Evolutionary conservation across 2,888 invertebrate species (phyloP).

Genomic region (Junonia oenone): DNA sequence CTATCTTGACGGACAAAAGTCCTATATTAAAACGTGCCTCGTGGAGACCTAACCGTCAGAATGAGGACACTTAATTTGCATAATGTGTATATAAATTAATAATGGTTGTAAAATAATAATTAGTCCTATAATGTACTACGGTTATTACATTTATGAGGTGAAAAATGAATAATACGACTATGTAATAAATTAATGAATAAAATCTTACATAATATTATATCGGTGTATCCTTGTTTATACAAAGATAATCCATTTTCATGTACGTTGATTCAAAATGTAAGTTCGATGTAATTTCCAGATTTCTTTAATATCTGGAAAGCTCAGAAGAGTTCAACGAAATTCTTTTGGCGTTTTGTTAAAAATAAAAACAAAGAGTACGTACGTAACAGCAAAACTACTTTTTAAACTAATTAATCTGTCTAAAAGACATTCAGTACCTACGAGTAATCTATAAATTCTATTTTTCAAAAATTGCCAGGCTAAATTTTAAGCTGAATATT

Average conservation of each 20-base stretch:
- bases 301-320: too few species aligned
- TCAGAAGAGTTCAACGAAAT: too few species aligned
- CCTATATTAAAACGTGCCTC: too few species aligned
- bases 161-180: background rate
- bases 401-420: constrained; percentile 3
- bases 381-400: constrained; percentile 9
- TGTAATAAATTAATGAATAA: background rate
- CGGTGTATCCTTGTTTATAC: background rate
- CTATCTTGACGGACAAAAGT: too few species aligned
- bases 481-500: background rate
- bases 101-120: background rate
- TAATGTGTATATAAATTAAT: background rate
- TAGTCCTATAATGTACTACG: background rate
- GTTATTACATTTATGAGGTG: background rate
- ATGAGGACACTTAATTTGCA: background rate
- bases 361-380: background rate
- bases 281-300: too few species aligned
- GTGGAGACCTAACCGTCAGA: background rate
- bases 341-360: background rate
- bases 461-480: background rate
- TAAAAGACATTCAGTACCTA: constrained; percentile 8
- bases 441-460: background rate
- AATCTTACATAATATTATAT: background rate
- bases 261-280: too few species aligned
- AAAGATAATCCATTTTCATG: background rate